phyloP scores from a whole-genome alignment of 1,140 invertebrate species.

The Himalopsyche phryganea region DNA sequence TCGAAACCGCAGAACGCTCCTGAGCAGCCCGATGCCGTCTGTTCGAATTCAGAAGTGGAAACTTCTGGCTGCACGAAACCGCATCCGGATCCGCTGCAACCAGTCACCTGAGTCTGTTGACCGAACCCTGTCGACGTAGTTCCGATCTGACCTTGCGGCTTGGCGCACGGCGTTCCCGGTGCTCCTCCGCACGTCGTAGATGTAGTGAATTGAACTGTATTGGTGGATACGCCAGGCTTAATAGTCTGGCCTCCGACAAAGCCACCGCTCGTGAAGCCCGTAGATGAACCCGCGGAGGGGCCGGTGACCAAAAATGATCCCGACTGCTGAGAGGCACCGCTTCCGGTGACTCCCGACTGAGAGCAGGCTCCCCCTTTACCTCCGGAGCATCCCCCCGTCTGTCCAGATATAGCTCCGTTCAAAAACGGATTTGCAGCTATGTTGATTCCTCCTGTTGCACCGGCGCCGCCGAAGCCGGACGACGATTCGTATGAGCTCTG shows the following conservation, averaged over 20 bases:
- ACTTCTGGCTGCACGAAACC: constrained; percentile 15
- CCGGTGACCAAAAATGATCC: not conserved
- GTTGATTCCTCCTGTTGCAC: constrained; percentile 7
- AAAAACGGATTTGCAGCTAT: constrained; percentile 37
- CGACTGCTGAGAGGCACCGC: not conserved
- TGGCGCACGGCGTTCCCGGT: not conserved
- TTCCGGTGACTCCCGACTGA: not conserved
- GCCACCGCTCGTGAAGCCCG: not conserved
- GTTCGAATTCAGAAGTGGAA: not conserved
- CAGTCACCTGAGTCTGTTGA: constrained; percentile 3
- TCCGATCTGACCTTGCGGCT: constrained; percentile 2
- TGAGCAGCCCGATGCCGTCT: constrained; percentile 6
- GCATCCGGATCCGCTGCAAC: not conserved
- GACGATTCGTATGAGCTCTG: constrained; percentile 6
- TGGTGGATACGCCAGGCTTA: not conserved
- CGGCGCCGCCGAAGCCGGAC: constrained; percentile 7
- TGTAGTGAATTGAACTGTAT: constrained; percentile 7
- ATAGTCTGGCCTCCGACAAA: constrained; percentile 9
- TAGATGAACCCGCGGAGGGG: not conserved
- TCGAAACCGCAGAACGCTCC: constrained; percentile 16
- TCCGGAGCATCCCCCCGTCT: constrained; percentile 13
- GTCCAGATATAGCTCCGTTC: constrained; percentile 30
- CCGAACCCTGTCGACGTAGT: not conserved
- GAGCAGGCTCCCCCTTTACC: constrained; percentile 11
- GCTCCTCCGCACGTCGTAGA: constrained; percentile 9